Evolutionary conservation across 2,888 invertebrate species (phyloP).

Genomic region (Scaptomyza caliginosa): DNA sequence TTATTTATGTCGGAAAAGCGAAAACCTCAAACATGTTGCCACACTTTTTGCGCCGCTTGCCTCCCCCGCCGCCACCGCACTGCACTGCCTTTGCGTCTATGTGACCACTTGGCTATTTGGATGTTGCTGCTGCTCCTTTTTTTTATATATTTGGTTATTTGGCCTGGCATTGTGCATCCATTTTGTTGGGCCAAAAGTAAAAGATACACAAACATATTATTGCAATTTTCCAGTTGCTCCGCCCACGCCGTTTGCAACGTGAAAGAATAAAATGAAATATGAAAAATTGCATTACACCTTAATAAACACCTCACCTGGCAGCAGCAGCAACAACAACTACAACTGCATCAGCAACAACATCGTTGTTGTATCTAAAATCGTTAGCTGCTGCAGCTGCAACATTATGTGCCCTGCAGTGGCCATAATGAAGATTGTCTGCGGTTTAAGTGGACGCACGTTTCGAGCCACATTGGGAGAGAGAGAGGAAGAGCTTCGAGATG

Average conservation of each 20-base stretch:
- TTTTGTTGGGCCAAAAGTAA: slow-evolving; percentile 62
- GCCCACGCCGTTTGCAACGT: slow-evolving; percentile 60
- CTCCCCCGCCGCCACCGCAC: neutral
- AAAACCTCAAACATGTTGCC: slow-evolving; percentile 81
- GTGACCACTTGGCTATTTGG: neutral
- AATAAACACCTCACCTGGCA: slow-evolving; percentile 80
- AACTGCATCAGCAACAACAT: slow-evolving; percentile 27
- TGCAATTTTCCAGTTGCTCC: slow-evolving; percentile 80
- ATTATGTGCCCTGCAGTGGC: slow-evolving; percentile 66
- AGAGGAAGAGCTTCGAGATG: slow-evolving; percentile 17
- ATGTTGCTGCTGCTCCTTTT: slow-evolving; percentile 3
- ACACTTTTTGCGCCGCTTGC: slow-evolving; percentile 63
- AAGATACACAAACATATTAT: slow-evolving; percentile 77
- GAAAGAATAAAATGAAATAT: slow-evolving; percentile 52
- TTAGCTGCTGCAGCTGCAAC: slow-evolving; percentile 45
- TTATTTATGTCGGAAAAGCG: slow-evolving; percentile 84
- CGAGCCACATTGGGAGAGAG: neutral
- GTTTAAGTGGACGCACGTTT: slow-evolving; percentile 79
- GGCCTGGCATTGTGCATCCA: slow-evolving; percentile 73
- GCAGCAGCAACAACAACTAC: slow-evolving; percentile 24
- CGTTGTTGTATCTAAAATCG: slow-evolving; percentile 48
- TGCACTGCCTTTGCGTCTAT: neutral
- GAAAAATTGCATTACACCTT: slow-evolving; percentile 76
- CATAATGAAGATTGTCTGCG: slow-evolving; percentile 81
- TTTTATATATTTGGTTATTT: slow-evolving; percentile 20